Conservation (phyloP, 2,797 vertebrate genomes). For the Naso thynnoides region DNA sequence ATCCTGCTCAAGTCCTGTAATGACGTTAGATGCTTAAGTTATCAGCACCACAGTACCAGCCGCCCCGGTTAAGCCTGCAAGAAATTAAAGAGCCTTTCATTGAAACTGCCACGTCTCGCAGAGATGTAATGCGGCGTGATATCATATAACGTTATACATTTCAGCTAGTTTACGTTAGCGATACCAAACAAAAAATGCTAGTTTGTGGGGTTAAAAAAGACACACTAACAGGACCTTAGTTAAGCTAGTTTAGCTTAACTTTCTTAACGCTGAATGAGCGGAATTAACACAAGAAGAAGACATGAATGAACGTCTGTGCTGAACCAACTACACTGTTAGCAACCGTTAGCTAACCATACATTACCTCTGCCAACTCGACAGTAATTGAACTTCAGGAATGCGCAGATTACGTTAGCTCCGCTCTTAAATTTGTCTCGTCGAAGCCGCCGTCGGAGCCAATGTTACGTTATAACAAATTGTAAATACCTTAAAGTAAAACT, state of each 20-base stretch:
- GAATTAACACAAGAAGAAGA: not conserved
- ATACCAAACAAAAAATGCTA: not conserved
- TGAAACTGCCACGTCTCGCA: constrained; percentile 51
- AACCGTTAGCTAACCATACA: constrained; percentile 11
- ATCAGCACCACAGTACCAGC: constrained; percentile 25
- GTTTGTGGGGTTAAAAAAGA: accelerated
- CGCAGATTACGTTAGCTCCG: constrained; percentile 17
- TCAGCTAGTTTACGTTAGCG: constrained; percentile 14
- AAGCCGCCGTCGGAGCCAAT: not conserved
- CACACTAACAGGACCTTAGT: not conserved
- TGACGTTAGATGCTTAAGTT: too few relatives aligned
- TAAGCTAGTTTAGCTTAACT: not conserved
- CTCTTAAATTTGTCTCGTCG: not conserved
- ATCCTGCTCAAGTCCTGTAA: not conserved
- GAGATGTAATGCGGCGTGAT: constrained; percentile 5
- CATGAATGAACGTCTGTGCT: constrained; percentile 45
- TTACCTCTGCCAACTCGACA: constrained; percentile 77
- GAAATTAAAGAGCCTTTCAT: constrained; percentile 70
- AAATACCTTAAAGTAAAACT: not conserved
- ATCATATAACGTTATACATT: too few relatives aligned
- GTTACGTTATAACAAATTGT: not conserved
- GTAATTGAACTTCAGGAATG: constrained; percentile 48
- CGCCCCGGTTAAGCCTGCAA: constrained; percentile 49
- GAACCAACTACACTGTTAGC: constrained; percentile 25
- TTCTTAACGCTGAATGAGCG: accelerated